Base-by-base conservation (phyloP, 53 echinoderm and acorn worm species). In the Stichopus horrens region DNA sequence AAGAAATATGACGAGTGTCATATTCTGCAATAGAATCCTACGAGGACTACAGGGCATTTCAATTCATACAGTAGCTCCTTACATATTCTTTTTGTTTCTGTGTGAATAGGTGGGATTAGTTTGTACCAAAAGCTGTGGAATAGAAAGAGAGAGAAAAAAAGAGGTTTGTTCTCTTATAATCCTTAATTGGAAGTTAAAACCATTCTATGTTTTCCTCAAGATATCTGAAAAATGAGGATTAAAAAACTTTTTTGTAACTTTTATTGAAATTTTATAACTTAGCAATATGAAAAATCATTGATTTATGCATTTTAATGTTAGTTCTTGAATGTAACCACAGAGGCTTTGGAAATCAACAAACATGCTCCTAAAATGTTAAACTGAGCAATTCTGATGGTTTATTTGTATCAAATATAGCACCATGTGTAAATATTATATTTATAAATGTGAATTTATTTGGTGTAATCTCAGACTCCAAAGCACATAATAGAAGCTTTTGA, bases 41-140 rank as follows among this genome's bases (percentile, higher is more conserved):
- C 9, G 59, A 65, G 65, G 85, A 85, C 85, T 85, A 85, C 85
- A 85, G 85, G 85, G 85, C 85, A 85, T 66, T 85, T 59, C 65
- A 68, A 85, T 59, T 85, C 71, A 68, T 68, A 68, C 19, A 18
- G 16, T 6, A 68, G 71, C 19, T 68, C 19, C 71, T 11, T 68
- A 14, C 71, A 68, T 68, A 68, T 68, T 68, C 71, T 19, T 16
- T 68, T 68, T 68, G 71, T 68, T 68, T 68, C 71, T 68, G 19
- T 37, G 37, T 68, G 14, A 68, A 68, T n/a, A 19, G 71, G 14
- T n/a, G 19, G 71, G 71, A 68, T 68, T 16, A 68, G 18, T 68
- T 68, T 13, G 19, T 68, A 68, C 14, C 18, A n/a, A 68, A 11
- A 59, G 11, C 8, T 8, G 8, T 59, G 19, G 71, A 68, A 68